These are phyloP conservation scores for Pseudochirops corinnae DNA, from an alignment of 2,797 vertebrate species.

Conservation along the genomic window DNA sequence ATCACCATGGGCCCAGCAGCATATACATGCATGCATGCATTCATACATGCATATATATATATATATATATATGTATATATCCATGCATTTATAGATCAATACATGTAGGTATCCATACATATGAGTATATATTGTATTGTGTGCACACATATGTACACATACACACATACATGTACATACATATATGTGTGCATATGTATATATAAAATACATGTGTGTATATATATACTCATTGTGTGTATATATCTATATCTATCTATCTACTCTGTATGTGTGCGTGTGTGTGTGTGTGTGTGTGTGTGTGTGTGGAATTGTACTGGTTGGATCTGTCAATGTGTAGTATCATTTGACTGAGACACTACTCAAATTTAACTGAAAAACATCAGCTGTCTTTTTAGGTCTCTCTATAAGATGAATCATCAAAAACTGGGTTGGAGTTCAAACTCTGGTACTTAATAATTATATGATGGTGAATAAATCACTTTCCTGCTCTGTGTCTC, in stretches of 20 bases:
- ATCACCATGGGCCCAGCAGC: neutral
- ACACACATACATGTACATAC: too few relatives aligned
- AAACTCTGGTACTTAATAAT: neutral
- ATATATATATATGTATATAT: neutral
- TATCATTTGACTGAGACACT: neutral
- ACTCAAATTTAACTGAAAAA: neutral
- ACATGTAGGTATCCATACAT: too few relatives aligned
- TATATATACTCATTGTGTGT: neutral
- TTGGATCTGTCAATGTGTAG: neutral
- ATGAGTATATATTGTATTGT: too few relatives aligned
- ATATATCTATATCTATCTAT: too few relatives aligned
- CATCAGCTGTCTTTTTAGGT: neutral
- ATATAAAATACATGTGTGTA: neutral
- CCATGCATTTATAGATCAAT: too few relatives aligned
- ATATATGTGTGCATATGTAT: neutral
- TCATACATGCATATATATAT: neutral
- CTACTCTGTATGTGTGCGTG: neutral
- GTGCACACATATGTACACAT: too few relatives aligned
- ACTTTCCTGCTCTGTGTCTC: neutral
- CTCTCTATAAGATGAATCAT: neutral
- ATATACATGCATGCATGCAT: neutral
- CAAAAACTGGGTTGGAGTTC: neutral
- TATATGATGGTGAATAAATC: neutral
- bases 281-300: neutral
- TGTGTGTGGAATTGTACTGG: neutral